Conservation (phyloP, 2,113 vertebrate genomes). For the Strix aluco region DNA sequence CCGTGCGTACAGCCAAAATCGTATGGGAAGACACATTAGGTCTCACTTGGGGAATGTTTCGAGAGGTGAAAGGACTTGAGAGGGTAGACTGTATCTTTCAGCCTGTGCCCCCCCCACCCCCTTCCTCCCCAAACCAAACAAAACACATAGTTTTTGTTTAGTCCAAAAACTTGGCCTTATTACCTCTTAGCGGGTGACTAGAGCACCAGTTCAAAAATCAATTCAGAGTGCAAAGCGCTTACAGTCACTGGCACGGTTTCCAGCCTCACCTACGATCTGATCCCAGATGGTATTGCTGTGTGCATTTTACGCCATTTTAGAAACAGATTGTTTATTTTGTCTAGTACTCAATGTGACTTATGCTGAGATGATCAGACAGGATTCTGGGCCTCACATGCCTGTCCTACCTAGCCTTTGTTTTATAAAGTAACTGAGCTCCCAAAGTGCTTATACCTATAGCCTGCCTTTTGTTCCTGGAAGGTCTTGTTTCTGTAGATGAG, state of each 20-base stretch:
- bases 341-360: not conserved
- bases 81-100: not conserved
- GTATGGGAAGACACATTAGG: accelerated
- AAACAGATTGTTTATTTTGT: not conserved
- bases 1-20: accelerated
- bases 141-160: not conserved
- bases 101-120: not conserved
- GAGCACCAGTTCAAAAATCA: not conserved
- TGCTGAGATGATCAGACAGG: not conserved
- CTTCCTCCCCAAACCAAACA: not conserved
- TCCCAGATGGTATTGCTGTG: not conserved
- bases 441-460: not conserved
- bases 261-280: not conserved
- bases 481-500: not conserved
- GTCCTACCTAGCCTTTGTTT: not conserved
- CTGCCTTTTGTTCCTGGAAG: not conserved
- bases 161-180: not conserved
- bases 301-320: not conserved
- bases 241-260: not conserved
- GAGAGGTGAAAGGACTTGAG: not conserved
- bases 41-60: not conserved
- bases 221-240: not conserved
- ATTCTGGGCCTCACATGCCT: not conserved
- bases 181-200: not conserved
- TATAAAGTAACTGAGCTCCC: not conserved